A percentile compares a stretch with the other conserved stretches of the same genome.
Conservation (phyloP, 2,888 invertebrate genomes). For the Andricus curvator region DNA sequence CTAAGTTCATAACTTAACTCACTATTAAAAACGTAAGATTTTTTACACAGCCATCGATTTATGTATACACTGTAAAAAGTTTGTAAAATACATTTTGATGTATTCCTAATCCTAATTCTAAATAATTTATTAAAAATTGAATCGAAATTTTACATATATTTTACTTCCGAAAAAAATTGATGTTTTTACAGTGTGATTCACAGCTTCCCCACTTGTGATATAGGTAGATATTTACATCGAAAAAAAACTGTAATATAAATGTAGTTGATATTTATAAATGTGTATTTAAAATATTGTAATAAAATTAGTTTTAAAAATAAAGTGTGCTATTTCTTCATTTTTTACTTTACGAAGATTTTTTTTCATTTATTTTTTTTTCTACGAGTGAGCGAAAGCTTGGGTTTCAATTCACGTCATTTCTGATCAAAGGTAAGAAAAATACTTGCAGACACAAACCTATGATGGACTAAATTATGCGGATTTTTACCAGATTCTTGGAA, state of each 20-base stretch:
- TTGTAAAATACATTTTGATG: background rate
- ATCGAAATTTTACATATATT: background rate
- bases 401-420: background rate
- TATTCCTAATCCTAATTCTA: background rate
- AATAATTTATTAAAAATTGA: background rate
- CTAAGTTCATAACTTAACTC: background rate
- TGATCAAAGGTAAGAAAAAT: conserved; percentile 27
- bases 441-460: background rate
- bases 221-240: conserved; percentile 56
- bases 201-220: conserved; percentile 64
- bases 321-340: no score
- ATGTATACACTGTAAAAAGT: background rate
- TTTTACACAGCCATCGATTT: background rate
- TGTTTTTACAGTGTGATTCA: conserved; percentile 34
- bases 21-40: conserved; percentile 1
- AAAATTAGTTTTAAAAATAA: conserved; percentile 4
- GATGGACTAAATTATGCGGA: no score
- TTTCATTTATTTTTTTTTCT: background rate
- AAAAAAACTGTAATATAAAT: conserved; percentile 55
- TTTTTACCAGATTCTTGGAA: no score
- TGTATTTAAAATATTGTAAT: conserved; percentile 44
- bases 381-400: background rate
- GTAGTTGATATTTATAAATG: conserved; percentile 57
- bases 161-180: background rate
- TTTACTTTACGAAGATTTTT: background rate